These are phyloP conservation scores for Hydrolagus colliei DNA, from an alignment of 2,797 vertebrate genomes.

Conservation along the genomic window DNA sequence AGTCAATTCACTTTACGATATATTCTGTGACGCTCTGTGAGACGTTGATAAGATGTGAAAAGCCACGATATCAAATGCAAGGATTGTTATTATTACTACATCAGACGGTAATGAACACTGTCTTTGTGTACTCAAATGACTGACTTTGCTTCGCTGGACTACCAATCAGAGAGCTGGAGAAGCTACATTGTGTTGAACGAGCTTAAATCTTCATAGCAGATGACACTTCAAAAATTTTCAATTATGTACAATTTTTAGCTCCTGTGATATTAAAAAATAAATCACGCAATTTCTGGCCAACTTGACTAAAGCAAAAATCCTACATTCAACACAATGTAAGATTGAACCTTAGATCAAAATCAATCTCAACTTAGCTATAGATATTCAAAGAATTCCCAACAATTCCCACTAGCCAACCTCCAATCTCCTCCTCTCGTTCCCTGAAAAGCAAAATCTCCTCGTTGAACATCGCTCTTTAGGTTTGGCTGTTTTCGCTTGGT, in stretches of 20 bases:
- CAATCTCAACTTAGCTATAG: too few relatives aligned
- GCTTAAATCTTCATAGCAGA: not conserved
- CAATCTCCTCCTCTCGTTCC: too few relatives aligned
- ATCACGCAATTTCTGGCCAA: conserved; percentile 8
- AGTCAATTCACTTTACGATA: too few relatives aligned
- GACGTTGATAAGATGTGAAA: too few relatives aligned
- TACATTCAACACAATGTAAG: not conserved
- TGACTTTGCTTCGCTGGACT: not conserved
- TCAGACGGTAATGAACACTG: not conserved
- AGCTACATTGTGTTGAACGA: not conserved
- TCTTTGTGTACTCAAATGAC: not conserved
- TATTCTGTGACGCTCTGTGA: too few relatives aligned
- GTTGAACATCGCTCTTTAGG: too few relatives aligned
- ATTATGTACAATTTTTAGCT: not conserved
- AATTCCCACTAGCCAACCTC: too few relatives aligned
- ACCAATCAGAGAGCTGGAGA: not conserved
- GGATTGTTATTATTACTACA: not conserved
- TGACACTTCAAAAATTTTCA: conserved; percentile 18
- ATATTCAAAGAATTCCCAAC: too few relatives aligned
- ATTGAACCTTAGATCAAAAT: too few relatives aligned
- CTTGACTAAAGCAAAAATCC: not conserved
- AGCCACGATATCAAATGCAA: too few relatives aligned
- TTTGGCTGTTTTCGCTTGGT: too few relatives aligned
- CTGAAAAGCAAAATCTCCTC: too few relatives aligned
- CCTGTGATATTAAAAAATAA: not conserved